Percentiles rank a stretch among this genome's conserved stretches.
Evolutionary conservation across 2,113 vertebrate species (phyloP).

Genomic region (Oostethus manadensis): DNA sequence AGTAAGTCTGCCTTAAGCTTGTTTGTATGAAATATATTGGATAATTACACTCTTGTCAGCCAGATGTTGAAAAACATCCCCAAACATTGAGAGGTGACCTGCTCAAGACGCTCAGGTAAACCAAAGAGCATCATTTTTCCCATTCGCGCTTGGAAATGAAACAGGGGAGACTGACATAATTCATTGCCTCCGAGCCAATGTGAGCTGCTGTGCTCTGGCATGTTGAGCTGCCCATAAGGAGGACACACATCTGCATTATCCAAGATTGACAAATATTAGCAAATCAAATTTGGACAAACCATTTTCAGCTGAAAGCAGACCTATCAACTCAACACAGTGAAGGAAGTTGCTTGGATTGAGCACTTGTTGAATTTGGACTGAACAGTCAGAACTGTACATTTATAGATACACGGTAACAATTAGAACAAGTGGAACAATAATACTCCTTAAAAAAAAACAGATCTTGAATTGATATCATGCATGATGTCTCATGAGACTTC

Average conservation of each 20-base stretch:
- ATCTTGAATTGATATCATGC: no score
- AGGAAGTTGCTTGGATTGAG: constrained; percentile 28
- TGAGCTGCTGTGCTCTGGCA: constrained; percentile 43
- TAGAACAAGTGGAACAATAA: no score
- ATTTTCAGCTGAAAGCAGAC: constrained; percentile 18
- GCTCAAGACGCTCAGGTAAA: constrained; percentile 10
- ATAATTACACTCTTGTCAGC: constrained; percentile 46
- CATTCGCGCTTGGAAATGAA: background rate
- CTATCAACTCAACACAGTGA: constrained; percentile 30
- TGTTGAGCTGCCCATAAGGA: constrained; percentile 49
- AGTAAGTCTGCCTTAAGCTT: constrained; percentile 49
- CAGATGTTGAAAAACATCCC: constrained; percentile 44
- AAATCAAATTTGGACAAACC: constrained; percentile 49
- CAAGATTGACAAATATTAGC: constrained; percentile 56
- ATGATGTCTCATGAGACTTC: no score
- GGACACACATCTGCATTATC: constrained; percentile 59
- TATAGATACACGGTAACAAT: no score
- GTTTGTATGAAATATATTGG: constrained; percentile 62
- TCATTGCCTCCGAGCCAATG: background rate
- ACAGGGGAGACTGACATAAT: constrained; percentile 16
- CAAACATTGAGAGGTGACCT: constrained; percentile 41
- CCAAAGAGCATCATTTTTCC: constrained; percentile 15
- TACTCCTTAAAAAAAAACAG: no score
- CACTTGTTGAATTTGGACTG: constrained; percentile 47
- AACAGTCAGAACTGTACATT: no score